Evolutionary conservation across 1,140 invertebrate species (phyloP).

Genomic region (Orchesella cincta): DNA sequence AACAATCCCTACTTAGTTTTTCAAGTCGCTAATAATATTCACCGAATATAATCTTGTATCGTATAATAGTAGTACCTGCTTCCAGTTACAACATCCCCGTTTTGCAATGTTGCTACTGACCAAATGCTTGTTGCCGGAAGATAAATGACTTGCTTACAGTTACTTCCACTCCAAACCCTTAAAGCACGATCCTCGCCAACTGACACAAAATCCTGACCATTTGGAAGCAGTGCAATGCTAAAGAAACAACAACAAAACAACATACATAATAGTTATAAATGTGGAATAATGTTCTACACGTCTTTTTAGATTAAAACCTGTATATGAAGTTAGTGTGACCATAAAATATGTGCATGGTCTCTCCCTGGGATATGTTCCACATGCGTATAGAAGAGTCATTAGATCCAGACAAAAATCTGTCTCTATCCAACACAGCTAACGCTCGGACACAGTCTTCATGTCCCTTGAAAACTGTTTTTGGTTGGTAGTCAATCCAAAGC

Average conservation of each 20-base stretch:
- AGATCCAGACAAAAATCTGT: slow-evolving; percentile 80
- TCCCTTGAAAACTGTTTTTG: slow-evolving; percentile 57
- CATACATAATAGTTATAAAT: neutral
- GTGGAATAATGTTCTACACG: neutral
- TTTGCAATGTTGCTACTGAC: slow-evolving; percentile 75
- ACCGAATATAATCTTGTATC: neutral
- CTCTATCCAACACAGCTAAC: slow-evolving; percentile 67
- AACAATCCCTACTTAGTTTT: slow-evolving; percentile 49
- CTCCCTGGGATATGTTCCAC: slow-evolving; percentile 75
- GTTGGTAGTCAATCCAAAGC: slow-evolving; percentile 67
- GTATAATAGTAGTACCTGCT: slow-evolving; percentile 60
- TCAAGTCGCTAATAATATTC: neutral
- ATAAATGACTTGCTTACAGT: slow-evolving; percentile 69
- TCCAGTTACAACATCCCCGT: slow-evolving; percentile 89
- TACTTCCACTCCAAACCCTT: slow-evolving; percentile 72
- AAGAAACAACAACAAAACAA: neutral
- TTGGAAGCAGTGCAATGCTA: slow-evolving; percentile 66
- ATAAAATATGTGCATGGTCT: slow-evolving; percentile 74
- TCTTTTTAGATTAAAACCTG: slow-evolving; percentile 46
- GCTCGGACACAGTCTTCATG: slow-evolving; percentile 90
- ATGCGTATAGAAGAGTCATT: slow-evolving; percentile 84
- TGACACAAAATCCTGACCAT: slow-evolving; percentile 67
- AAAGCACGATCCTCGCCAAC: slow-evolving; percentile 86
- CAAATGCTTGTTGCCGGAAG: slow-evolving; percentile 87
- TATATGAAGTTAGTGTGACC: slow-evolving; percentile 74